phyloP scores from a whole-genome alignment of 2,797 vertebrate genomes.

The Eremophila alpestris region DNA sequence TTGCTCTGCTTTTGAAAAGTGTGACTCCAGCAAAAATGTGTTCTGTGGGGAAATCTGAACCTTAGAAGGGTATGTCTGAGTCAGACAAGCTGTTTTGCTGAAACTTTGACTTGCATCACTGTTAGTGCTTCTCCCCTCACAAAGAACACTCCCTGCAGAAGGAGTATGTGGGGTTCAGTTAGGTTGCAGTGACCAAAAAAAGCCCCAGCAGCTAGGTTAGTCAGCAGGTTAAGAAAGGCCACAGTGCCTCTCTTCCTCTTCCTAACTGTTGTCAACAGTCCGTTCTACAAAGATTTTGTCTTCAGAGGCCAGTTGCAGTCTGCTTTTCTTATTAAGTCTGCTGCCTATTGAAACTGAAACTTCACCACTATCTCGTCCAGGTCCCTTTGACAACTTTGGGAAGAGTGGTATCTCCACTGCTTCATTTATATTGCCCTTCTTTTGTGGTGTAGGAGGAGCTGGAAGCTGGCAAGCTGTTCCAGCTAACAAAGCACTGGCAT shows the following conservation, averaged over 20 bases:
- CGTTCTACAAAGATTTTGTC: not conserved
- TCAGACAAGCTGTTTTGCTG: not conserved
- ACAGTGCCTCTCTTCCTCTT: not conserved
- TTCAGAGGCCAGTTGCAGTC: not conserved
- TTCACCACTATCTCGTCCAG: not conserved
- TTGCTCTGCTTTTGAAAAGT: not conserved
- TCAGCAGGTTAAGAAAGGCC: not conserved
- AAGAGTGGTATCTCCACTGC: not conserved
- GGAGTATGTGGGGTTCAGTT: not conserved
- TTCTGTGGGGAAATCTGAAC: not conserved
- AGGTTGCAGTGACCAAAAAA: not conserved
- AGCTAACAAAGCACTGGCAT: not conserved
- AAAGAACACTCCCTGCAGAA: not conserved
- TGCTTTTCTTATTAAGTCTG: not conserved
- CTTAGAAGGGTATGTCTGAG: not conserved
- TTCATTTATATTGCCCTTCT: not conserved
- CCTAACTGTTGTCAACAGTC: not conserved
- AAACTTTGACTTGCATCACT: not conserved
- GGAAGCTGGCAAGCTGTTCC: not conserved
- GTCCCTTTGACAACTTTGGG: not conserved
- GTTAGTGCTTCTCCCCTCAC: not conserved
- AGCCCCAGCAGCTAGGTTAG: not conserved
- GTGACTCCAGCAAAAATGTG: not conserved
- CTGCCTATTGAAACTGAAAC: not conserved
- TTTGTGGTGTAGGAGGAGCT: not conserved